Conservation (phyloP, 2,797 vertebrate species). For the Antennarius maculatus region DNA sequence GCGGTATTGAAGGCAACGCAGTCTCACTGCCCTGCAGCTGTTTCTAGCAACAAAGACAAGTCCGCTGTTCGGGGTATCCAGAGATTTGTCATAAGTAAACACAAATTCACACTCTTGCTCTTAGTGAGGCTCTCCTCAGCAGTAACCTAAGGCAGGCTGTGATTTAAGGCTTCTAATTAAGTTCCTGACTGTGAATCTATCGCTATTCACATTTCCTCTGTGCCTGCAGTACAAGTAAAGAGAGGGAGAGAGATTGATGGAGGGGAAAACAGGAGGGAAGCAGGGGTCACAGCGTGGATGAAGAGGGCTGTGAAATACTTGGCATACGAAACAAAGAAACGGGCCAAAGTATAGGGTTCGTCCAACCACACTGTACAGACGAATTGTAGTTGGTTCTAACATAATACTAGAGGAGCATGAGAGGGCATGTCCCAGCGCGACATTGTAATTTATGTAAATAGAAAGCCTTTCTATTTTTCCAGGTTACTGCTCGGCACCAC, state of each 20-base stretch:
- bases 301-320: conserved; percentile 8
- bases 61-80: conserved; percentile 19
- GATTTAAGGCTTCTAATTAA: conserved; percentile 78
- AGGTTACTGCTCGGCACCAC: conserved; percentile 37
- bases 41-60: conserved; percentile 22
- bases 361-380: conserved; percentile 12
- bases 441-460: conserved; percentile 57
- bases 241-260: conserved; percentile 31
- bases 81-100: conserved; percentile 25
- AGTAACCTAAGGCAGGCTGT: conserved; percentile 54
- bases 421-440: conserved; percentile 26
- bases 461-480: conserved; percentile 35
- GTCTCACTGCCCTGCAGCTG: conserved; percentile 1
- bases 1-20: background rate
- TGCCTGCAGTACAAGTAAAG: conserved; percentile 31
- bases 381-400: conserved; percentile 21
- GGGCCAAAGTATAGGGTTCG: conserved; percentile 31
- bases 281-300: conserved; percentile 18
- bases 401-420: conserved; percentile 27
- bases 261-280: conserved; percentile 30
- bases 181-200: conserved; percentile 71
- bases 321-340: conserved; percentile 7
- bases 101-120: conserved; percentile 17
- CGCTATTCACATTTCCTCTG: conserved; percentile 53
- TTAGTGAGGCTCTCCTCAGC: conserved; percentile 21